Percentiles rank a stretch among this genome's conserved stretches.
phyloP scores from a whole-genome alignment of 2,888 invertebrate species.

The Acanthosepion esculentum region DNA sequence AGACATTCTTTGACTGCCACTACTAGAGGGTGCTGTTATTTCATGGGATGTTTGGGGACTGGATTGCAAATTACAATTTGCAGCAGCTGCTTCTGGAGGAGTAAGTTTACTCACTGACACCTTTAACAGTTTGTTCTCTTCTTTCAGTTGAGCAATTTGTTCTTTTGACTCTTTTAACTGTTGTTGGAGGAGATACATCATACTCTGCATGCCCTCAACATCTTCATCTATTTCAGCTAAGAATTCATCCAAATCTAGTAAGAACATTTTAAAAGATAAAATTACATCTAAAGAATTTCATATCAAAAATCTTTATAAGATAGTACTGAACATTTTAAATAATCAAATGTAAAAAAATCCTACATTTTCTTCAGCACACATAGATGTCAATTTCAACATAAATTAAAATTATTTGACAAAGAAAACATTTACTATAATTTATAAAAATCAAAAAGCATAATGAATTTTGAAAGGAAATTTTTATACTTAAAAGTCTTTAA shows the following conservation, averaged over 20 bases:
- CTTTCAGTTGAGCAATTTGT: conserved; percentile 80
- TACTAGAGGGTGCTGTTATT: neutral
- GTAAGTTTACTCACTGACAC: neutral
- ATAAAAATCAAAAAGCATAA: no score
- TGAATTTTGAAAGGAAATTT: no score
- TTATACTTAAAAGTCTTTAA: no score
- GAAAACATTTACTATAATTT: no score
- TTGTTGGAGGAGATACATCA: conserved; percentile 93
- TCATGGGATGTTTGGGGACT: neutral
- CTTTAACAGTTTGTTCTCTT: conserved; percentile 75
- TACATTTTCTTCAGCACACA: no score
- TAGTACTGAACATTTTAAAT: neutral
- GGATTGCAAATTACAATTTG: neutral
- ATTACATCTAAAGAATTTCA: neutral
- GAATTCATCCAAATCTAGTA: conserved; percentile 92
- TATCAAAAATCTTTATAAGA: neutral
- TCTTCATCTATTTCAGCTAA: conserved; percentile 96
- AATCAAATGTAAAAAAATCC: no score
- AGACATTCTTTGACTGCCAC: neutral
- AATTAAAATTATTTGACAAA: no score
- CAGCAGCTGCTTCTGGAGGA: neutral
- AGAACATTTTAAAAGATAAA: neutral
- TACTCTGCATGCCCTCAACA: conserved; percentile 98
- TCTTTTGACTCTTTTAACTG: conserved; percentile 90
- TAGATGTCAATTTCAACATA: no score